phyloP scores from a whole-genome alignment of 2,113 vertebrate species.

The sheep (Ovis aries) region DNA sequence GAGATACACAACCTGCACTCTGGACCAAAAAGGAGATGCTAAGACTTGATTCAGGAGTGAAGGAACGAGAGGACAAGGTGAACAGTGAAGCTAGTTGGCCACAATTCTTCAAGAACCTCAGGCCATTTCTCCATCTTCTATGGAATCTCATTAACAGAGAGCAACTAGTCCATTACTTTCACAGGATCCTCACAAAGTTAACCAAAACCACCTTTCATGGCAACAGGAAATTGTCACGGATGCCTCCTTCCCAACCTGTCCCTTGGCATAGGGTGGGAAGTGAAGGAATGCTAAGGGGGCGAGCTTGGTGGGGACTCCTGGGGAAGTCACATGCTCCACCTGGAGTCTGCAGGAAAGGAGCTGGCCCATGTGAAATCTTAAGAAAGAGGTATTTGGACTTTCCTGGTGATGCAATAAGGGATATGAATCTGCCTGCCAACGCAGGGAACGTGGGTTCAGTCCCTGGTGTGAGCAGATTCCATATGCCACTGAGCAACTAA shows the following conservation, averaged over 20 bases:
- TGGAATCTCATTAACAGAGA: neutral
- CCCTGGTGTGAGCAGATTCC: neutral
- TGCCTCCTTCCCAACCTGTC: no score
- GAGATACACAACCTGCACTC: neutral
- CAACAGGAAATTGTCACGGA: neutral
- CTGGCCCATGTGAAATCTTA: neutral
- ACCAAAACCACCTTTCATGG: neutral
- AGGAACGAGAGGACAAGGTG: neutral
- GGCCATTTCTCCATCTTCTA: neutral
- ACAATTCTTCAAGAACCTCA: neutral
- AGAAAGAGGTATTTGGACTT: neutral
- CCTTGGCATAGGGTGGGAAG: neutral
- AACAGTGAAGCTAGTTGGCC: neutral
- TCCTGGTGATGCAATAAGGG: neutral
- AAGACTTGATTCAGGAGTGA: neutral
- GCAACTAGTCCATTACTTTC: neutral
- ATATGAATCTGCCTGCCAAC: neutral
- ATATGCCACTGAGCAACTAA: neutral
- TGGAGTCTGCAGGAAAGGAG: neutral
- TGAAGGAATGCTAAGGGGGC: neutral
- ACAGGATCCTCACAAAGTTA: neutral
- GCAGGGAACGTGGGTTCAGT: accelerated
- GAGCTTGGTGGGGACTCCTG: neutral
- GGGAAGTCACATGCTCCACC: neutral
- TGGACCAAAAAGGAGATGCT: neutral